phyloP scores from a whole-genome alignment of 2,113 vertebrate genomes.

The Xenopus tropicalis region DNA sequence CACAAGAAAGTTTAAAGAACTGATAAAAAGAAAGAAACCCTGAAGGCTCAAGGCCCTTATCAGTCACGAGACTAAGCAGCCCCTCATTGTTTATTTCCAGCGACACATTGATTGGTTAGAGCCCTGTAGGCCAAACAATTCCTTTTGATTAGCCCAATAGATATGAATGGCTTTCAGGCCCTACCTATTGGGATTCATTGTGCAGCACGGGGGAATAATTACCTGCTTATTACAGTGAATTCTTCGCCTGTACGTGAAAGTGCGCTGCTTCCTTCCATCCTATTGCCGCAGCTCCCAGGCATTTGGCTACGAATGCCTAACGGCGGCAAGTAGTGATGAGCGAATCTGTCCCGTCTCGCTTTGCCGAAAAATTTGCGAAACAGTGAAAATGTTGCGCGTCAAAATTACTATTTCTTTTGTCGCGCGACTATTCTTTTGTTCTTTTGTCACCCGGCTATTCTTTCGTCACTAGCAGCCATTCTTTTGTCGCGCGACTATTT shows the following conservation, averaged over 20 bases:
- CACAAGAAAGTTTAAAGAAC: too few relatives aligned
- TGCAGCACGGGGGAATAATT: constrained; percentile 28
- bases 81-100: constrained; percentile 28
- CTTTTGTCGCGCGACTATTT: too few relatives aligned
- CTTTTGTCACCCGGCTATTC: too few relatives aligned
- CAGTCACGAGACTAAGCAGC: constrained; percentile 23
- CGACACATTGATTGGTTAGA: constrained; percentile 35
- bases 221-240: constrained; percentile 31
- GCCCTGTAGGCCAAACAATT: constrained; percentile 34
- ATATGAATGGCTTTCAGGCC: constrained; percentile 25
- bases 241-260: constrained; percentile 1
- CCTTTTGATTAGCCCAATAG: constrained; percentile 38
- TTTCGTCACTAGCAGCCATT: too few relatives aligned
- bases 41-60: constrained; percentile 25
- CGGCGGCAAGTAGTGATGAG: background rate
- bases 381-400: too few relatives aligned
- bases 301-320: constrained; percentile 1
- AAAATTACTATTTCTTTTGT: too few relatives aligned
- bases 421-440: too few relatives aligned
- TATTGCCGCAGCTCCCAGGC: constrained; percentile 2
- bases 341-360: too few relatives aligned
- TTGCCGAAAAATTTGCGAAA: too few relatives aligned
- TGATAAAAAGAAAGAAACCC: background rate
- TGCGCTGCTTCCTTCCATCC: background rate
- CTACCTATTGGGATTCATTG: constrained; percentile 25